Percentiles rank a stretch among this genome's conserved stretches.
These are phyloP conservation scores for Marcusenius ussheri DNA, from an alignment of 2,113 vertebrate species.

Conservation along the genomic window DNA sequence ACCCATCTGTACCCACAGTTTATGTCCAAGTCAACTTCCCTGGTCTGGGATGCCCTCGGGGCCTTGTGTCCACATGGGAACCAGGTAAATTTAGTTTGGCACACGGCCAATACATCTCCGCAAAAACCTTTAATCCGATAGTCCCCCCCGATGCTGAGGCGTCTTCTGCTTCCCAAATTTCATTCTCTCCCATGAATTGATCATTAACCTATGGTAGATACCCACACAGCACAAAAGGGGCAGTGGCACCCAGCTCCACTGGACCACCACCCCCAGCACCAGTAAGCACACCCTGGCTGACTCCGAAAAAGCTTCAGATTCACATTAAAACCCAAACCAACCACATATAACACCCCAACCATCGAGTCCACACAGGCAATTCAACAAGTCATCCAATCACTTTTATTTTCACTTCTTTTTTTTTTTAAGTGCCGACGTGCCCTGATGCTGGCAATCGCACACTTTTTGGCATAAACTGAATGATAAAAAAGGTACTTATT, in stretches of 20 bases:
- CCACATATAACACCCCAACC: neutral
- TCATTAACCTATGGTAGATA: constrained; percentile 11
- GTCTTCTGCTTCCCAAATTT: neutral
- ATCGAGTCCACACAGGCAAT: neutral
- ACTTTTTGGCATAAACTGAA: neutral
- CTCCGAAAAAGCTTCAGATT: neutral
- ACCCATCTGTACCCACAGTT: neutral
- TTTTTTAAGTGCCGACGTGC: neutral
- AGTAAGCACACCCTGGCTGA: neutral
- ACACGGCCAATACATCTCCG: neutral
- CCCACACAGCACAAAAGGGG: neutral
- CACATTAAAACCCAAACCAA: neutral
- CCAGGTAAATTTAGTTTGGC: constrained; percentile 8
- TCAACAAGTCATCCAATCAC: neutral
- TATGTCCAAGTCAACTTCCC: neutral
- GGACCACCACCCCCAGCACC: neutral
- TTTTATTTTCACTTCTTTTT: neutral
- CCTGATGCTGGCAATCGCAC: neutral
- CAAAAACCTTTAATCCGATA: neutral
- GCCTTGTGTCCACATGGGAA: neutral
- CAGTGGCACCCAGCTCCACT: neutral
- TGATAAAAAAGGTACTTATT: neutral
- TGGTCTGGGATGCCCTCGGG: neutral
- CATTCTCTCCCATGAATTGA: constrained; percentile 13
- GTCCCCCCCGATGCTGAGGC: neutral